Evolutionary conservation across 1,140 invertebrate genomes (phyloP), one percentile per base, ranked within the genome.

Genomic region (Drosophila trapezifrons): DNA sequence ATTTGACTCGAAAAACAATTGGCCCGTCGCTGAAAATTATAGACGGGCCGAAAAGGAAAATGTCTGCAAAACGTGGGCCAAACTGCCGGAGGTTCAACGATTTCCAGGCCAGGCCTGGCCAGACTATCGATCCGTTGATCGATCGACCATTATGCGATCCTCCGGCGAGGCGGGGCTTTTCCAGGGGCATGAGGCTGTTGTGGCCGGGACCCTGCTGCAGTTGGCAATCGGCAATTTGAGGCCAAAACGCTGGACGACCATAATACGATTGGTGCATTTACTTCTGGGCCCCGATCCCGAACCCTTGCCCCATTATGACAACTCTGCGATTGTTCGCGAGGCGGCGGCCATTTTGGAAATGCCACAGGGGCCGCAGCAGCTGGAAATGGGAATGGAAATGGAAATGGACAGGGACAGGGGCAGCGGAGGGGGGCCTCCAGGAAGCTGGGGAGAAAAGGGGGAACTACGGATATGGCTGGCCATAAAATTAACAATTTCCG

Each of bases 231-330:
- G 58, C 78, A 73, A 74, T 84, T 84, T 71, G 73, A 51, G 83
- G 71, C 67, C 79, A 87, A 87, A 87, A 87, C 83, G 83, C 60
- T 82, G 84, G 63, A 72, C 67, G 77, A 78, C 84, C 80, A 89
- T 89, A 89, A 89, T 89, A 84, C 84, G 84, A 89, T 89, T 89
- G 84, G 84, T 84, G 84, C 84, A 89, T 78, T 89, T 89, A 89
- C 84, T 66, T 87, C 79, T 57, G 45, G 35, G 52, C 56, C 70
- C 74, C 38, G 37, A 60, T 55, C 25, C 25, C 10, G 27, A 7
- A 32, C 47, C 47, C 20, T 13, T n/a, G 25, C 37, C 17, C 40
- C 52, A 56, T 45, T 17, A 27, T 47, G 18, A 20, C 51, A 52
- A 52, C 51, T 52, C 32, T 2, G 7, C 27, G 27, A 29, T 64